Evolutionary conservation across 2,113 vertebrate species (phyloP).

Genomic region (Copsychus sechellarum): DNA sequence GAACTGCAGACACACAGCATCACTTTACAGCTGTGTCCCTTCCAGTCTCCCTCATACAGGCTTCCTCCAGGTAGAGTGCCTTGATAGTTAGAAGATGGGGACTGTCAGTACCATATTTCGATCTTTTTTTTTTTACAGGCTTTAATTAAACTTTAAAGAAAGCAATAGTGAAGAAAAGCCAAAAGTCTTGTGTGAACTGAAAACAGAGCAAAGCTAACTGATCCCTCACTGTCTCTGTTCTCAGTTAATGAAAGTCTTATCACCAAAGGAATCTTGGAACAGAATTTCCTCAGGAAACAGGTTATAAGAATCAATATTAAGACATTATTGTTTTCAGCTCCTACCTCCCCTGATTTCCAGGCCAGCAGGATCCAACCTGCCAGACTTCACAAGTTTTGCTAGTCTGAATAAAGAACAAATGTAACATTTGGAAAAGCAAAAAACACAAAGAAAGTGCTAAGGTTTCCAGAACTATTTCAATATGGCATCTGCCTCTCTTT

Average conservation of each 20-base stretch:
- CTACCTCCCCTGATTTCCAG: neutral
- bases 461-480: constrained; percentile 24
- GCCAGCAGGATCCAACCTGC: neutral
- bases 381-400: neutral
- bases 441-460: neutral
- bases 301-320: neutral
- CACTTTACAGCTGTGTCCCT: neutral
- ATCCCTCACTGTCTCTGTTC: neutral
- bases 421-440: neutral
- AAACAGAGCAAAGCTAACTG: neutral
- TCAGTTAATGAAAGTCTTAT: neutral
- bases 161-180: neutral
- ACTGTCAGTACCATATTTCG: neutral
- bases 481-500: neutral
- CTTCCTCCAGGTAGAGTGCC: neutral
- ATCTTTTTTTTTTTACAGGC: neutral
- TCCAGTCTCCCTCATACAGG: neutral
- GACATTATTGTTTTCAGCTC: neutral
- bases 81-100: neutral
- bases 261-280: neutral
- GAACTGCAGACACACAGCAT: fast-evolving
- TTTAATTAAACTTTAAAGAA: neutral
- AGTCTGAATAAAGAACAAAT: neutral
- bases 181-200: neutral
- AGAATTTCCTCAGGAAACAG: neutral